Evolutionary conservation across 2,888 invertebrate species (phyloP).

Genomic region (Chaetogeoica ovagalla): DNA sequence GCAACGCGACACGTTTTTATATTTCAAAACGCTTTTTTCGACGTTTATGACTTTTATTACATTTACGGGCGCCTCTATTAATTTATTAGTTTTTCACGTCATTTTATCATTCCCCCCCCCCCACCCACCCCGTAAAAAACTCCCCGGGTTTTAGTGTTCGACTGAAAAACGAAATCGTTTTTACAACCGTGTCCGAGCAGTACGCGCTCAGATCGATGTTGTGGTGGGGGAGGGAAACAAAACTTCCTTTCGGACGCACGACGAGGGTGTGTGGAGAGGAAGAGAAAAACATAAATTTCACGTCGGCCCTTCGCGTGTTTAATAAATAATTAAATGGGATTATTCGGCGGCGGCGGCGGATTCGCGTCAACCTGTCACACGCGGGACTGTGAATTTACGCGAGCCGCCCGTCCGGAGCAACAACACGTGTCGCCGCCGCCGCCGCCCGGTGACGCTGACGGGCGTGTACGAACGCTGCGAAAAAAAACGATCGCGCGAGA

Average conservation of each 20-base stretch:
- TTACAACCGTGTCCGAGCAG: too few species aligned
- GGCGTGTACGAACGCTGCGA: not conserved
- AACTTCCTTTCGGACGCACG: not conserved
- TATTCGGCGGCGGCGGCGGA: not conserved
- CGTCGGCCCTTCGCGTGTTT: not conserved
- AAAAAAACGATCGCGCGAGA: not conserved
- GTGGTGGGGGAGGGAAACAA: not conserved
- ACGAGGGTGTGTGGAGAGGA: too few species aligned
- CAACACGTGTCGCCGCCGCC: conserved; percentile 32
- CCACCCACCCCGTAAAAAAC: too few species aligned
- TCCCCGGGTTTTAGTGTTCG: too few species aligned
- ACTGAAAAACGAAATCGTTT: too few species aligned
- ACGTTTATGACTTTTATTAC: too few species aligned
- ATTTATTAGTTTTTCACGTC: too few species aligned
- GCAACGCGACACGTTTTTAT: too few species aligned
- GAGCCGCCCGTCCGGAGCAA: conserved; percentile 41
- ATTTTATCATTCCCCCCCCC: too few species aligned
- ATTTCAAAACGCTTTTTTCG: too few species aligned
- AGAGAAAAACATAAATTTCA: conserved; percentile 16
- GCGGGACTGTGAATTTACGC: conserved; percentile 40
- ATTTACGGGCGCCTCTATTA: too few species aligned
- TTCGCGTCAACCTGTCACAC: conserved; percentile 50
- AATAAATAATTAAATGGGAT: conserved; percentile 42
- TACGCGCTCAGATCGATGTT: too few species aligned
- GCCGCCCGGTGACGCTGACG: conserved; percentile 1